A percentile compares a stretch with the other conserved stretches of the same genome.
These are phyloP conservation scores for Drymodes brunneopygia DNA, from an alignment of 2,113 vertebrate genomes.

Conservation along the genomic window DNA sequence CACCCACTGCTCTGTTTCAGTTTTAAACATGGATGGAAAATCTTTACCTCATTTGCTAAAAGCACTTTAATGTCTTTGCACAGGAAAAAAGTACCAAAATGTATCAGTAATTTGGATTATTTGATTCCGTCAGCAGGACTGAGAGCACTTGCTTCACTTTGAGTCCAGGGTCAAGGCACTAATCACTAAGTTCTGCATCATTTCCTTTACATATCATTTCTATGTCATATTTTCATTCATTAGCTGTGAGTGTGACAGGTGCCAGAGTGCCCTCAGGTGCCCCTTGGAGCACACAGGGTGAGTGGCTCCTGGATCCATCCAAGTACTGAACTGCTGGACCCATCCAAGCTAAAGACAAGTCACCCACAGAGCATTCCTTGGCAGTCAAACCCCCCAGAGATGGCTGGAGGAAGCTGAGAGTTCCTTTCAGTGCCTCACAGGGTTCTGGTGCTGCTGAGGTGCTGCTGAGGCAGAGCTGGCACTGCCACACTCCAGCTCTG, in stretches of 20 bases:
- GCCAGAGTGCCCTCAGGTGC: not conserved
- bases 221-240: not conserved
- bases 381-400: not conserved
- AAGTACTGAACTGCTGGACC: not conserved
- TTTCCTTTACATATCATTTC: not conserved
- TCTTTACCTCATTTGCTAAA: conserved; percentile 35
- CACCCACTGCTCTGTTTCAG: not conserved
- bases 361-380: not conserved
- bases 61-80: not conserved
- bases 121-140: conserved; percentile 5
- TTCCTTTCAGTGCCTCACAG: not conserved
- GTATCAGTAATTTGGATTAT: not conserved
- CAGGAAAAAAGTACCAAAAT: not conserved
- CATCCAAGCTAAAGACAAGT: not conserved
- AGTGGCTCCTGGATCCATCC: not conserved
- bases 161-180: not conserved
- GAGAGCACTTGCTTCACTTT: not conserved
- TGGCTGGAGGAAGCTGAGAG: not conserved
- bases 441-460: fast-evolving
- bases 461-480: not conserved
- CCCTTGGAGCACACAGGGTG: not conserved
- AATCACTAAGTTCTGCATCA: not conserved
- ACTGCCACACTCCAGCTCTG: fast-evolving
- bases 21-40: not conserved
- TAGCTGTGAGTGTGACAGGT: not conserved